A percentile compares a stretch with the other conserved stretches of the same genome.
These are phyloP conservation scores for Catalaphyllia jardinei DNA, from an alignment of 64 coral and sea anemone genomes.

Conservation along the genomic window DNA sequence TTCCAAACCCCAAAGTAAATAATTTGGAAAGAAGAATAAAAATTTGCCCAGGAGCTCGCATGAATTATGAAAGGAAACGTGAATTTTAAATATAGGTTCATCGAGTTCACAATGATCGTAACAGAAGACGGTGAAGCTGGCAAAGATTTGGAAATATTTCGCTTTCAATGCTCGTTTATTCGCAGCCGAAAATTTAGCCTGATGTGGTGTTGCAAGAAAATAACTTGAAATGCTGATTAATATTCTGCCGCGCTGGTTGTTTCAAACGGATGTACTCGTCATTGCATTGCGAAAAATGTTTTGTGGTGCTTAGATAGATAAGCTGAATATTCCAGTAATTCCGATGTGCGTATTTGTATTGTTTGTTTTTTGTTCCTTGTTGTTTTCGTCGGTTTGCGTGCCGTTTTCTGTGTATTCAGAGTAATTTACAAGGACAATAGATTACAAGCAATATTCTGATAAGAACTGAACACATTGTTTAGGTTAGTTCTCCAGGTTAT, in stretches of 20 bases:
- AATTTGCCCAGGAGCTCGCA: neutral
- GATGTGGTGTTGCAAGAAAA: neutral
- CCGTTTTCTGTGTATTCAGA: neutral
- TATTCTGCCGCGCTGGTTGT: neutral
- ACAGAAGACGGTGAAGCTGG: neutral
- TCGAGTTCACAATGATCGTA: neutral
- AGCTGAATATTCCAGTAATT: too few relatives aligned
- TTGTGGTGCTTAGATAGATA: neutral
- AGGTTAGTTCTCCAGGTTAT: neutral
- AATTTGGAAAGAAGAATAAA: neutral
- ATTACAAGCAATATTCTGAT: neutral
- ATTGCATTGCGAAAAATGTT: too few relatives aligned
- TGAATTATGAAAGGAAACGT: slow-evolving; percentile 18
- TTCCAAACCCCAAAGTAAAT: neutral
- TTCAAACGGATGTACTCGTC: too few relatives aligned
- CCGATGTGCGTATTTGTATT: neutral
- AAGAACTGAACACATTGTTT: neutral
- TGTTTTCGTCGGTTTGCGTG: neutral
- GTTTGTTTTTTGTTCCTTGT: neutral
- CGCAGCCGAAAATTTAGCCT: neutral
- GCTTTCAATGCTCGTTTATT: neutral
- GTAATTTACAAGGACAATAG: neutral
- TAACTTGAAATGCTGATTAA: neutral
- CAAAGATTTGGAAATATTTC: neutral
- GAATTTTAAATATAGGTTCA: neutral